Evolutionary conservation across 1,140 invertebrate species (phyloP).

Genomic region (Portunus trituberculatus): DNA sequence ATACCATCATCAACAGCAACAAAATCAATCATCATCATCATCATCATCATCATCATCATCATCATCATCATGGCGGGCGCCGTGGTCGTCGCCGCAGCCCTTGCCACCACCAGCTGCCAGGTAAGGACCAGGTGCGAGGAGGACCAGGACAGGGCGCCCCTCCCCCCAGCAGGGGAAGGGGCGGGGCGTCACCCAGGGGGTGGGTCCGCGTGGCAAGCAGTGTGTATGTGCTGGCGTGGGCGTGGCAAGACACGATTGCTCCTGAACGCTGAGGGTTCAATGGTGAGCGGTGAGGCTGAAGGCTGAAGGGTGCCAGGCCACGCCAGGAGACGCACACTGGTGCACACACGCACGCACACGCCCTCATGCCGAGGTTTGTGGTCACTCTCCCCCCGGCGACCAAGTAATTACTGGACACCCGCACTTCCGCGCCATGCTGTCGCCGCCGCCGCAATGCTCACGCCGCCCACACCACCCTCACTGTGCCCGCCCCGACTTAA

Average conservation of each 20-base stretch:
- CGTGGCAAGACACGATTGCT: background rate
- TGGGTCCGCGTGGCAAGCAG: background rate
- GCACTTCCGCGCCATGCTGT: background rate
- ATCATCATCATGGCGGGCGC: background rate
- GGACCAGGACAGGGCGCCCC: slow-evolving; percentile 34
- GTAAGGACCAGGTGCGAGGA: slow-evolving; percentile 56
- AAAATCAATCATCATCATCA: slow-evolving; percentile 18
- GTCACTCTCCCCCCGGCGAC: slow-evolving; percentile 73
- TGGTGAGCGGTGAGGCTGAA: background rate
- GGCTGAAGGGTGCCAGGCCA: background rate
- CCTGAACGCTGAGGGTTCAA: background rate
- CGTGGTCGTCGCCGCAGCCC: background rate
- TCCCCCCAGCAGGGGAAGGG: no score
- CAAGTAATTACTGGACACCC: slow-evolving; percentile 30
- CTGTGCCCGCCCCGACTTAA: background rate
- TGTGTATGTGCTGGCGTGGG: slow-evolving; percentile 27
- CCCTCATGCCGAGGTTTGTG: slow-evolving; percentile 48
- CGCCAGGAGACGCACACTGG: background rate
- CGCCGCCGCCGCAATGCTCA: background rate
- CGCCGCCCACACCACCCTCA: background rate
- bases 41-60: background rate
- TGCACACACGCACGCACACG: slow-evolving; percentile 42
- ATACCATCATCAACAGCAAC: slow-evolving; percentile 4
- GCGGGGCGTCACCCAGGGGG: background rate
- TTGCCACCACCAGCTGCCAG: slow-evolving; percentile 31